Conservation (phyloP, 2,888 invertebrate species). For the Tanypteryx hageni region DNA sequence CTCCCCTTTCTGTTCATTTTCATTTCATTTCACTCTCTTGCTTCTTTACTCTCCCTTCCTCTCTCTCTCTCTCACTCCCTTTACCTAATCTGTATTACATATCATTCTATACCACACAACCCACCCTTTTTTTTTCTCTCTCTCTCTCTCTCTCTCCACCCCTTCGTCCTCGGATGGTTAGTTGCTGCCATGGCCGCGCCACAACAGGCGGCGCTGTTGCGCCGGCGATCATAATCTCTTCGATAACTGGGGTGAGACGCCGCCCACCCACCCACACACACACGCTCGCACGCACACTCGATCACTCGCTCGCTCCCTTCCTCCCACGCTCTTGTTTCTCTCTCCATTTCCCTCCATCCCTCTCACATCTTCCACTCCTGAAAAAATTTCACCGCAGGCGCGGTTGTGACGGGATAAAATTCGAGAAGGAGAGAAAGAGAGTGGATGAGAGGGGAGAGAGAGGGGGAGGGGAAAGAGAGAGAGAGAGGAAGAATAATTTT, state of each 20-base stretch:
- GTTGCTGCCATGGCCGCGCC: not conserved
- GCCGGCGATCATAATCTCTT: not conserved
- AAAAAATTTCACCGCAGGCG: too few species aligned
- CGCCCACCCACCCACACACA: not conserved
- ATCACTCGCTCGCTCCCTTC: not conserved
- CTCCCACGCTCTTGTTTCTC: not conserved
- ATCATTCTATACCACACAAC: not conserved
- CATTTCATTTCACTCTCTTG: not conserved
- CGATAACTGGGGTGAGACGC: not conserved
- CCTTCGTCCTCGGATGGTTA: not conserved
- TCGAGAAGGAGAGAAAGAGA: not conserved
- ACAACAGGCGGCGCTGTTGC: conserved; percentile 7
- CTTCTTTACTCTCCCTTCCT: not conserved
- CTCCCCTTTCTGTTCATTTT: not conserved
- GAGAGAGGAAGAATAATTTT: too few species aligned
- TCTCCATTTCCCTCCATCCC: not conserved
- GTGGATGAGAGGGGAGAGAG: not conserved
- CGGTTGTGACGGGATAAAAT: conserved; percentile 16
- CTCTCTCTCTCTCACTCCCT: not conserved
- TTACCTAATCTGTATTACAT: conserved; percentile 16
- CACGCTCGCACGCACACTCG: not conserved
- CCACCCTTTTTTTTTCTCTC: not conserved
- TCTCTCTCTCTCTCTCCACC: not conserved
- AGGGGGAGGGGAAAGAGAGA: not conserved
- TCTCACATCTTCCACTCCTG: too few species aligned